Percentiles rank a stretch among this genome's conserved stretches.
Conservation (phyloP, 2,113 vertebrate species). For the Lates calcarifer region DNA sequence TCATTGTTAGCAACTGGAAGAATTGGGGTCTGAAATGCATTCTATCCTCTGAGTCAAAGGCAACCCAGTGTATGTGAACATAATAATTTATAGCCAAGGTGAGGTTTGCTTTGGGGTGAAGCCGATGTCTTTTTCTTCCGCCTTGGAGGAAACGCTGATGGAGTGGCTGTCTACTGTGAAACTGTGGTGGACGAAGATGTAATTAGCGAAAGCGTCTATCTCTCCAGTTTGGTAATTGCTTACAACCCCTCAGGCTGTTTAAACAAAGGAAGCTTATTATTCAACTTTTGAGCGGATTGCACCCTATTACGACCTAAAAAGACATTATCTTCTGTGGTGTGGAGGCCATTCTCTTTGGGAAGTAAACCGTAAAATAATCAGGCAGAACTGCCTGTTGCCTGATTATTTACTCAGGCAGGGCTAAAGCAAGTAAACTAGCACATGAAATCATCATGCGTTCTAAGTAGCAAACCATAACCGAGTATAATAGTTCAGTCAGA, state of each 20-base stretch:
- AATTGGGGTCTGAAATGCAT: conserved; percentile 53
- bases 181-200: conserved; percentile 61
- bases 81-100: conserved; percentile 46
- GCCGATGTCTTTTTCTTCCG: conserved; percentile 37
- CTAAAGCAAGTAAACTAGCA: conserved; percentile 27
- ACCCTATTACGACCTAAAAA: conserved; percentile 61
- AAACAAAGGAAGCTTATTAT: conserved; percentile 76
- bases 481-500: background rate
- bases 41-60: conserved; percentile 52
- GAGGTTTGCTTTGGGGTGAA: conserved; percentile 48
- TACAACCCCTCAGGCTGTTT: conserved; percentile 75
- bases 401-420: conserved; percentile 58
- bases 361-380: conserved; percentile 61
- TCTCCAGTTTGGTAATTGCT: conserved; percentile 77
- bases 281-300: conserved; percentile 69
- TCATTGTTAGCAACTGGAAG: conserved; percentile 58
- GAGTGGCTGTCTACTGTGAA: conserved; percentile 62
- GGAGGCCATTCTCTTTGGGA: conserved; percentile 58
- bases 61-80: conserved; percentile 45
- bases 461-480: background rate
- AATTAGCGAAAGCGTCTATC: conserved; percentile 78
- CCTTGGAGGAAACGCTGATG: conserved; percentile 47
- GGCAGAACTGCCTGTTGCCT: conserved; percentile 33
- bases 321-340: conserved; percentile 56
- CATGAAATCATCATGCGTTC: background rate